Percentiles rank a stretch among this genome's conserved stretches.
These are phyloP conservation scores for Apamea anceps DNA, from an alignment of 2,888 invertebrate species.

Conservation along the genomic window DNA sequence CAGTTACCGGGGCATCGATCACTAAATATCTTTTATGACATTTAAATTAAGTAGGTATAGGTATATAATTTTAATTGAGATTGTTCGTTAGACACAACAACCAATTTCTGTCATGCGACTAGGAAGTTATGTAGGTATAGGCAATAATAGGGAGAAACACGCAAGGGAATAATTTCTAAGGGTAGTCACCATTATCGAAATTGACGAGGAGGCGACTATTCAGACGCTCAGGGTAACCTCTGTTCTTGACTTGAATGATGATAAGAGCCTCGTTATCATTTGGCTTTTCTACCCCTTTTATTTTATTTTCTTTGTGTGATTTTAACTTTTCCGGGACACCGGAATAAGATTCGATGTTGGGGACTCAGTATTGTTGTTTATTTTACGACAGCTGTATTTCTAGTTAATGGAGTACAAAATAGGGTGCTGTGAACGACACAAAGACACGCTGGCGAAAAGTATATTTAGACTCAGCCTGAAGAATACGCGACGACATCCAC, in stretches of 20 bases:
- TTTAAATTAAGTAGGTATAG: neutral
- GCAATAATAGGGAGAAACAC: neutral
- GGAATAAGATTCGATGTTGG: slow-evolving; percentile 20
- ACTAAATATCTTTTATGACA: neutral
- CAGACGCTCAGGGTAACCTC: neutral
- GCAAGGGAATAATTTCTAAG: neutral
- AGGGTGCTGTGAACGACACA: slow-evolving; percentile 22
- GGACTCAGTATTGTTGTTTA: slow-evolving; percentile 39
- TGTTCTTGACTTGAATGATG: slow-evolving; percentile 41
- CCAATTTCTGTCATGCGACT: neutral
- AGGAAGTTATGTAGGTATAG: neutral
- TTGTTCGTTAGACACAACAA: neutral
- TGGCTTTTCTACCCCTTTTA: slow-evolving; percentile 35
- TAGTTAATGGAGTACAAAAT: slow-evolving; percentile 43
- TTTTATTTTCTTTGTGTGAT: slow-evolving; percentile 22
- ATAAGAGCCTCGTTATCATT: slow-evolving; percentile 39
- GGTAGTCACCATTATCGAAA: neutral
- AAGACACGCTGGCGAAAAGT: slow-evolving; percentile 7
- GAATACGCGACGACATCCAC: slow-evolving; percentile 6
- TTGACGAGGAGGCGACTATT: neutral
- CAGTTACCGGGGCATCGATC: neutral
- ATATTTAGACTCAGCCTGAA: slow-evolving; percentile 20
- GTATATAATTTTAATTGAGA: neutral
- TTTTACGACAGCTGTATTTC: slow-evolving; percentile 37
- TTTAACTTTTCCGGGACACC: slow-evolving; percentile 5